These are phyloP conservation scores for Andrena camellia DNA, from an alignment of 2,888 invertebrate species.

Conservation along the genomic window DNA sequence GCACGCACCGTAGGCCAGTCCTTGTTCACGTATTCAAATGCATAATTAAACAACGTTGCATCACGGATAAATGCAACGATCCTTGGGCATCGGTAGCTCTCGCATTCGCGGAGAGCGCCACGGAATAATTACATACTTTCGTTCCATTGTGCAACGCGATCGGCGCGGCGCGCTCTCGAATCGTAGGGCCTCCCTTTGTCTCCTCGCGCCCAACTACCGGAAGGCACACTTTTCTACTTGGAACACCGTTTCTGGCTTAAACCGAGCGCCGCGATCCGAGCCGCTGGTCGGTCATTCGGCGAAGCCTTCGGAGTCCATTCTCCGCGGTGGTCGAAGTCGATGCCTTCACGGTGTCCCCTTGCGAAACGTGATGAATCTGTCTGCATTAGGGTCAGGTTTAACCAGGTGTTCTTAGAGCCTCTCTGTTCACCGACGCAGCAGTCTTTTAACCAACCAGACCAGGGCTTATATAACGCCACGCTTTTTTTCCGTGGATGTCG, in stretches of 20 bases:
- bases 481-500: no score
- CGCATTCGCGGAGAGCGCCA: conserved; percentile 45
- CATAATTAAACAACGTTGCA: conserved; percentile 63
- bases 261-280: not conserved
- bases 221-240: conserved; percentile 20
- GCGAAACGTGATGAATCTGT: no score
- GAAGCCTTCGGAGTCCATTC: not conserved
- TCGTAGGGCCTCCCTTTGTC: conserved; percentile 18
- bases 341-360: no score
- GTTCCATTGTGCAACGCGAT: conserved; percentile 64
- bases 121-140: conserved; percentile 63
- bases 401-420: no score
- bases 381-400: no score
- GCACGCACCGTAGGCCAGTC: conserved; percentile 10
- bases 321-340: conserved; percentile 7
- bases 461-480: no score
- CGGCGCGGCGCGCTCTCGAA: conserved; percentile 40
- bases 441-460: no score
- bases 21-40: conserved; percentile 33
- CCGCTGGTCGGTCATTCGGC: not conserved
- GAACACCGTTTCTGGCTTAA: conserved; percentile 3
- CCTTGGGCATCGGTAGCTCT: conserved; percentile 49
- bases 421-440: no score
- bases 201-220: not conserved
- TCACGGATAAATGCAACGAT: conserved; percentile 60